Evolutionary conservation across 2,888 invertebrate genomes (phyloP).

Genomic region (Latheticus oryzae): DNA sequence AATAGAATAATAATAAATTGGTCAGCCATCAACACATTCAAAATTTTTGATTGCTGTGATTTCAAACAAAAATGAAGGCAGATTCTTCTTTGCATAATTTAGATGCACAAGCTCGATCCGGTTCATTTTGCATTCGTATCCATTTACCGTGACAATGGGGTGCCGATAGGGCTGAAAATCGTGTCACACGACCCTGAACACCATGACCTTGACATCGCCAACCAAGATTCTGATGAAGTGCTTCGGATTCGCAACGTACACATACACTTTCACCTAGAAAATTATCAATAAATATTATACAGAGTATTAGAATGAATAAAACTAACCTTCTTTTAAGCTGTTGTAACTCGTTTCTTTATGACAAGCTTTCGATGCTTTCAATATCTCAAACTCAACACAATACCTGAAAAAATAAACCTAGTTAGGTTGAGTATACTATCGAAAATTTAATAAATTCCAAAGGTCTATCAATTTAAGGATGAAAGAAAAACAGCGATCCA

Average conservation of each 20-base stretch:
- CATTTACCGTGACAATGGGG: constrained; percentile 92
- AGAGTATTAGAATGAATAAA: constrained; percentile 15
- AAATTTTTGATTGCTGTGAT: constrained; percentile 17
- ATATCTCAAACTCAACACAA: constrained; percentile 86
- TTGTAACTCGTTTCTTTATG: constrained; percentile 80
- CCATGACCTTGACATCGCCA: constrained; percentile 91
- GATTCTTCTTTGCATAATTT: constrained; percentile 58
- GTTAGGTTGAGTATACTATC: constrained; percentile 1
- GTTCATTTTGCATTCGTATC: constrained; percentile 69
- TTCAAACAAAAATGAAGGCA: constrained; percentile 63
- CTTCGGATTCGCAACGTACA: constrained; percentile 86
- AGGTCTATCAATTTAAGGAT: too few species aligned
- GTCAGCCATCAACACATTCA: constrained; percentile 33
- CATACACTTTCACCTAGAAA: constrained; percentile 79
- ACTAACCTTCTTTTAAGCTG: constrained; percentile 77
- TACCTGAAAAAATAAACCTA: constrained; percentile 76
- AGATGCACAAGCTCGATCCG: constrained; percentile 57
- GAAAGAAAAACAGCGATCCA: constrained; percentile 7
- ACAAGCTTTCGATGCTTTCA: constrained; percentile 85
- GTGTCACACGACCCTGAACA: constrained; percentile 77
- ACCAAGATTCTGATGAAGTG: constrained; percentile 78
- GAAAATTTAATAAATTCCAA: too few species aligned
- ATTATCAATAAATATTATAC: too few species aligned
- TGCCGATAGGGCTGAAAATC: constrained; percentile 87
- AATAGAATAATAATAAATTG: constrained; percentile 31